Percentiles rank a stretch among this genome's conserved stretches.
Evolutionary conservation across 2,888 invertebrate genomes (phyloP).

Genomic region (Acleris emargana): DNA sequence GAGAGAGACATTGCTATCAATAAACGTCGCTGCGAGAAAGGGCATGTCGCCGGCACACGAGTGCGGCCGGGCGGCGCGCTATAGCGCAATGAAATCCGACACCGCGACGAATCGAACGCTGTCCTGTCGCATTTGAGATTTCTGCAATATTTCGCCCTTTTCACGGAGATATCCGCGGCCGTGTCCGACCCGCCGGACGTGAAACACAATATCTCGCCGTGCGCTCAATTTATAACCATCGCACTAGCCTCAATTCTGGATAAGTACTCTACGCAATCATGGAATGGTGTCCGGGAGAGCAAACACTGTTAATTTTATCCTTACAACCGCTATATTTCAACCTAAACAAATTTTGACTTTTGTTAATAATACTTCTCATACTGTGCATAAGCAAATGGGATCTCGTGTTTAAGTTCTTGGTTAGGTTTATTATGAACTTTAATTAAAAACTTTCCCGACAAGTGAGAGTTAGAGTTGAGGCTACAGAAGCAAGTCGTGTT

Average conservation of each 20-base stretch:
- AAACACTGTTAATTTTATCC: conserved; percentile 18
- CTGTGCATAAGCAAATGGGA: conserved; percentile 4
- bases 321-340: background rate
- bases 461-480: conserved; percentile 33
- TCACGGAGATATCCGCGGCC: conserved; percentile 80
- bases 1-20: conserved; percentile 70
- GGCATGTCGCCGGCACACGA: conserved; percentile 66
- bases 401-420: conserved; percentile 17
- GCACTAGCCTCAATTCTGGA: conserved; percentile 50
- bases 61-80: conserved; percentile 45
- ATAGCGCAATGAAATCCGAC: conserved; percentile 81
- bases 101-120: conserved; percentile 82
- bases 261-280: conserved; percentile 54
- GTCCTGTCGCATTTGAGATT: conserved; percentile 81
- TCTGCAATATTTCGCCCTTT: conserved; percentile 83
- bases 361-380: background rate
- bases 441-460: conserved; percentile 33
- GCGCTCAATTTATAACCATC: conserved; percentile 76
- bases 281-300: conserved; percentile 12
- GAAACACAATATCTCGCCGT: conserved; percentile 80
- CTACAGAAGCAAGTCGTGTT: conserved; percentile 23
- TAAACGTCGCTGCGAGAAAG: conserved; percentile 64
- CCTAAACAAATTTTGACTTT: background rate
- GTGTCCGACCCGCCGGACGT: conserved; percentile 80
- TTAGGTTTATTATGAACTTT: conserved; percentile 34